Evolutionary conservation across 2,113 vertebrate genomes (phyloP), one percentile per base, ranked within the genome.

Genomic region (Microtus oregoni): DNA sequence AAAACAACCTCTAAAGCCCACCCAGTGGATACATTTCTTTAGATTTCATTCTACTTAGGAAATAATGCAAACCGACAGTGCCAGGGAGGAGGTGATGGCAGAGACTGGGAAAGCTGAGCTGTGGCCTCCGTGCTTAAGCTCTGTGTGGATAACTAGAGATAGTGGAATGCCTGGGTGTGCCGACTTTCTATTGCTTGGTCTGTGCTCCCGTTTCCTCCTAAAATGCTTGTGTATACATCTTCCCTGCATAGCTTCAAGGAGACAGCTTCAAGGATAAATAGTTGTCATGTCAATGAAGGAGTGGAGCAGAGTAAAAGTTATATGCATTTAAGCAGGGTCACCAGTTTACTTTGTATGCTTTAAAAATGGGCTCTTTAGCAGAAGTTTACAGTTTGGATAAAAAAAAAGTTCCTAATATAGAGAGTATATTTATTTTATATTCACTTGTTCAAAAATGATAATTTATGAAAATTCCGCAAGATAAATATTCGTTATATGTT

Each of bases 401-500:
- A 5, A 82, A 58, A 35, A 92, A 85, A 32, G 76, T 85, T 82
- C 8, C 11, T 85, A 58, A 86, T 77, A 28, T 12, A 95, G 38
- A 93, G 26, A 95, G 70, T 38, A 10, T 86, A 67, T 92, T 95
- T 86, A 83, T 75, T 97, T 93, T 91, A 47, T 50, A 70, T 92
- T 10, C 1, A 15, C 79, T 73, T 95, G 35, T 24, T 28, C n/a
- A 38, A 17, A 96, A 92, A 90, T 83, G 47, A 35, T 83, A 95
- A 38, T 67, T 86, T 85, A 94, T 94, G 30, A 82, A 92, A 94
- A 75, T 89, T 47, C 6, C 12, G 61, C 90, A 92, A 76, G 67
- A 14, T 91, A 94, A 78, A 52, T 95, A 68, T 91, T 89, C 93
- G n/a, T 79, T 94, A 38, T 67, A 70, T 73, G 47, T 14, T 93